Base-by-base conservation (phyloP, 2,888 invertebrate species). In the Eupeodes luniger region DNA sequence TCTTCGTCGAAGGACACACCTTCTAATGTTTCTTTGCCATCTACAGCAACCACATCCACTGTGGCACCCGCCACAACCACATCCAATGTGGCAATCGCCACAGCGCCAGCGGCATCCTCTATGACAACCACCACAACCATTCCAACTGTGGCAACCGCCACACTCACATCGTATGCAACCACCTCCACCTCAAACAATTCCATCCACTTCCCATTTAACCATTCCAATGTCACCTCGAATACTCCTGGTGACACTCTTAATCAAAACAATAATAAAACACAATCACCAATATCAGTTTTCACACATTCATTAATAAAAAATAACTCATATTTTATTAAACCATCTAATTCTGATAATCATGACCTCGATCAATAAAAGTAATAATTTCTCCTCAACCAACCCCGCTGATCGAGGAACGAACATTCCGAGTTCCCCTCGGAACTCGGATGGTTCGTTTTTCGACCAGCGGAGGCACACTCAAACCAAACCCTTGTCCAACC, bases 361-460 rank as follows among this genome's bases (percentile, higher is more conserved):
- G 59, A 16, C 34, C 27, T 59, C 59, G 59, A 59, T 9, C 59
- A 34, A 59, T 14, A 59, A 59, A 59, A 27, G 34, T 34, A 34
- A 34, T 59, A 12, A 19, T 59, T 34, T 0, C 34, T 34, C 34
- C 34, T 59, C 59, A 27, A 59, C 19, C 16, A 59, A 34, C 19
- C 11, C 59, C 59, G 34, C 57, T 59, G 57, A 34, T 59, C 57
- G 34, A 4, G 34, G 16, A 59, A 11, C 59, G 59, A 59, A 11
- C 59, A 34, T 34, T 34, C 59, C 34, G 59, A 5, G 34, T 59
- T 59, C 57, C 34, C 34, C 59, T 55, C 55, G 55, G 55, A 55
- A 9, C 19, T 55, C 34, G 34, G 59, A 34, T 55, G 19, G 19
- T 12, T n/a, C n/a, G n/a, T n/a, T n/a, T n/a, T n/a, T n/a, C n/a